A percentile compares a stretch with the other conserved stretches of the same genome.
Conservation (phyloP, 2,113 vertebrate genomes). For the Xiphophorus hellerii region DNA sequence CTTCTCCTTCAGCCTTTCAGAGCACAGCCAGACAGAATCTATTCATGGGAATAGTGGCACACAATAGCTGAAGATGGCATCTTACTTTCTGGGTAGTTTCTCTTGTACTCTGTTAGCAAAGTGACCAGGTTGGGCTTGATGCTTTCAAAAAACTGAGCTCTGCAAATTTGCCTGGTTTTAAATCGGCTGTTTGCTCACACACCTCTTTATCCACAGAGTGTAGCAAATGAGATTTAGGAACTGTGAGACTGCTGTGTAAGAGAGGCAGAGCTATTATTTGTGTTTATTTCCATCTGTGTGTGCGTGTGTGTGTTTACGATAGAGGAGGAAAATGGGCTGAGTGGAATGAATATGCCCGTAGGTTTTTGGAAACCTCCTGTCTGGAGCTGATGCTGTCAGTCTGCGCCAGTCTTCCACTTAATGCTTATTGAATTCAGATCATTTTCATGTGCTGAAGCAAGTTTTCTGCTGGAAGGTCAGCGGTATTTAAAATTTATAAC, state of each 20-base stretch:
- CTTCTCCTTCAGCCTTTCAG: slow-evolving; percentile 27
- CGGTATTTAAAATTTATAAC: slow-evolving; percentile 47
- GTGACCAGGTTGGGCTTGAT: slow-evolving; percentile 47
- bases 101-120: slow-evolving; percentile 64
- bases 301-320: slow-evolving; percentile 9
- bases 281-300: slow-evolving; percentile 2
- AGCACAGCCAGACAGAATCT: slow-evolving; percentile 39
- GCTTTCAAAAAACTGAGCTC: slow-evolving; percentile 54
- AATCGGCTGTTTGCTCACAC: slow-evolving; percentile 24
- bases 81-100: slow-evolving; percentile 69
- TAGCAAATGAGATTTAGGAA: slow-evolving; percentile 45
- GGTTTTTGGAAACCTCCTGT: slow-evolving; percentile 30
- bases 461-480: slow-evolving; percentile 46
- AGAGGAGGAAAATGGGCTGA: background rate
- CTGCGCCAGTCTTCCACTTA: slow-evolving; percentile 33
- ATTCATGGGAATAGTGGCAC: slow-evolving; percentile 31
- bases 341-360: slow-evolving; percentile 3
- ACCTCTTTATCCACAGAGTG: slow-evolving; percentile 30
- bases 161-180: slow-evolving; percentile 43
- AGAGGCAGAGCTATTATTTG: slow-evolving; percentile 18
- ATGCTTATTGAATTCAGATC: slow-evolving; percentile 59
- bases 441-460: slow-evolving; percentile 42
- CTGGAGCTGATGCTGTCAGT: slow-evolving; percentile 38
- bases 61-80: slow-evolving; percentile 63
- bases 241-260: slow-evolving; percentile 7